Conservation (phyloP, 2,888 invertebrate genomes). For the Chymomyza amoena region DNA sequence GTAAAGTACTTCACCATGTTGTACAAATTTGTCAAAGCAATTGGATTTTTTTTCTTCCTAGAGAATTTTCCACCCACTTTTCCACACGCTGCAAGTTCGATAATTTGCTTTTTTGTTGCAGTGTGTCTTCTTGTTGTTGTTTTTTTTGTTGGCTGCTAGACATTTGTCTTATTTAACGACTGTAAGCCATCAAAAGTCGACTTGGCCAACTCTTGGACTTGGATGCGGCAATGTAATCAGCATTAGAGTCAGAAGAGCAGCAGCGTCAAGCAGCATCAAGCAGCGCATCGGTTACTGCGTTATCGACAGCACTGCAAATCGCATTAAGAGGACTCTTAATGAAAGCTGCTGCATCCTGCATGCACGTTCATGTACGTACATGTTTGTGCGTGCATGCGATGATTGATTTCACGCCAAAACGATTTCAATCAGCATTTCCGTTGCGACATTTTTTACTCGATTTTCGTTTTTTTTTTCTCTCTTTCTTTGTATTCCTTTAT, state of each 20-base stretch:
- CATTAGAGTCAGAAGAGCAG: constrained; percentile 3
- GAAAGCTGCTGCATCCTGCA: constrained; percentile 66
- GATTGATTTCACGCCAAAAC: constrained; percentile 76
- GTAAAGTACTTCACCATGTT: neutral
- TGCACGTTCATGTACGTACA: constrained; percentile 43
- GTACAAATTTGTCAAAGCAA: neutral
- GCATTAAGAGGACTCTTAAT: constrained; percentile 74
- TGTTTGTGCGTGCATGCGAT: constrained; percentile 44
- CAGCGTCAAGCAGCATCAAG: no score
- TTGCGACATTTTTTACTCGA: constrained; percentile 29
- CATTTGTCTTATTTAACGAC: constrained; percentile 59
- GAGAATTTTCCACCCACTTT: neutral
- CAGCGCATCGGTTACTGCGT: constrained; percentile 25
- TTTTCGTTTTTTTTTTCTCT: constrained; percentile 30
- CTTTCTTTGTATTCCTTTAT: constrained; percentile 31
- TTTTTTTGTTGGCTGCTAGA: constrained; percentile 25
- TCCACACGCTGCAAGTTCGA: constrained; percentile 15
- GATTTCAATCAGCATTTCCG: constrained; percentile 76
- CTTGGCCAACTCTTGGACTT: neutral
- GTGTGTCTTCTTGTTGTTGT: neutral
- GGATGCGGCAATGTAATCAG: neutral
- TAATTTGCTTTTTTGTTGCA: constrained; percentile 41
- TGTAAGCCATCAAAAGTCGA: constrained; percentile 13
- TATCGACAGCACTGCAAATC: constrained; percentile 65
- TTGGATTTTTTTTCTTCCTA: neutral